These are phyloP conservation scores for Nematopogon swammerdamellus DNA, from an alignment of 2,888 invertebrate genomes.

Conservation along the genomic window DNA sequence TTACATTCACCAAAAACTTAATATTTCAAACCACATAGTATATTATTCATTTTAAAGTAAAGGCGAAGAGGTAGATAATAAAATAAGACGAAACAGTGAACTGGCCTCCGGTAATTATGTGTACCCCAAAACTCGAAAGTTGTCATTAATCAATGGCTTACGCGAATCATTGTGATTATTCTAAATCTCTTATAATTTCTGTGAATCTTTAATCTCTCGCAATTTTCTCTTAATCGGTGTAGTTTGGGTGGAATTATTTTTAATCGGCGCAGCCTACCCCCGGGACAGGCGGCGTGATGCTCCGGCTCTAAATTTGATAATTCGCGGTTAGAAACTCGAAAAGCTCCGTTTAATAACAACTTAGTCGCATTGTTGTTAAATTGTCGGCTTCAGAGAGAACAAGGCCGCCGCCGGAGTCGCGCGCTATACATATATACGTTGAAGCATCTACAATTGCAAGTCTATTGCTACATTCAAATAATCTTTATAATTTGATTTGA, in stretches of 20 bases:
- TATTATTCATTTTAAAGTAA: too few species aligned
- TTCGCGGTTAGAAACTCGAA: constrained; percentile 41
- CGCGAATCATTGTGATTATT: background rate
- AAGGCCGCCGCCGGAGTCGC: background rate
- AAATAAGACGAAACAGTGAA: too few species aligned
- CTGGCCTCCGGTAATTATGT: too few species aligned
- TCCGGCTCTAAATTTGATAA: constrained; percentile 40
- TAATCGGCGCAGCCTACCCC: background rate
- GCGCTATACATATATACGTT: background rate
- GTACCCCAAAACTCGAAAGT: background rate
- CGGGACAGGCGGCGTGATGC: background rate
- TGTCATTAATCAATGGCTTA: background rate
- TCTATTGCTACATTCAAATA: too few species aligned
- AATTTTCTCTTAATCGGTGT: constrained; percentile 48
- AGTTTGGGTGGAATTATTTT: constrained; percentile 15
- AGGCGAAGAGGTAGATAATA: too few species aligned
- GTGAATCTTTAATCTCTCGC: constrained; percentile 43
- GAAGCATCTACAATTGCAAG: too few species aligned
- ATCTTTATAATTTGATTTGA: too few species aligned
- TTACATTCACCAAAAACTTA: too few species aligned
- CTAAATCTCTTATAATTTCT: background rate
- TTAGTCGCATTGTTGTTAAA: constrained; percentile 39
- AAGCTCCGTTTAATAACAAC: constrained; percentile 52
- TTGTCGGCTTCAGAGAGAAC: constrained; percentile 17
- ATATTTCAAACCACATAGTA: too few species aligned